These are phyloP conservation scores for Ammodytes marinus DNA, from an alignment of 2,113 vertebrate genomes.

Conservation along the genomic window DNA sequence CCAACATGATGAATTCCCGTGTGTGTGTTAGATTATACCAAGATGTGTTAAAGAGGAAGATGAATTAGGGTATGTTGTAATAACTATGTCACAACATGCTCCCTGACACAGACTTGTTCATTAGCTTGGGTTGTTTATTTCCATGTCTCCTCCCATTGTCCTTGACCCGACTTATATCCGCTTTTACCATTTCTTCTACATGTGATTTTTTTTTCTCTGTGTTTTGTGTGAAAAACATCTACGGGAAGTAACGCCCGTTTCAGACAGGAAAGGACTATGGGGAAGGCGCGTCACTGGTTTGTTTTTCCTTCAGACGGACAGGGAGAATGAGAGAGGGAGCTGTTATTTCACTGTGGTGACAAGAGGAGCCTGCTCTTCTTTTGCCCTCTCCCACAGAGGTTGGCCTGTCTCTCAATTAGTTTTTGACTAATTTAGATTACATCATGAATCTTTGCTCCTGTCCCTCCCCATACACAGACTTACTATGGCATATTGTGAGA, in stretches of 20 bases:
- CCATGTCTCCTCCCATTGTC: conserved; percentile 21
- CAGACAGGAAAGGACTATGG: conserved; percentile 52
- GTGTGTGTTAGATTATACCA: conserved; percentile 8
- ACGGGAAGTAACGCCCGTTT: conserved; percentile 52
- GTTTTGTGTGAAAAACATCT: conserved; percentile 36
- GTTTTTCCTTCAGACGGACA: conserved; percentile 59
- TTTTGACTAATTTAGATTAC: conserved; percentile 61
- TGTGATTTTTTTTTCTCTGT: not conserved
- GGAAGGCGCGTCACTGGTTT: conserved; percentile 56
- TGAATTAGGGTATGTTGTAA: conserved; percentile 45
- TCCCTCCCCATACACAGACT: not conserved
- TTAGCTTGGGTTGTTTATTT: conserved; percentile 22
- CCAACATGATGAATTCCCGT: not conserved
- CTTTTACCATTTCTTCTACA: not conserved
- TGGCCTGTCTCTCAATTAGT: conserved; percentile 35
- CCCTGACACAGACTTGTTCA: conserved; percentile 23
- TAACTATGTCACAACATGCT: conserved; percentile 48
- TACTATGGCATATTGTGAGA: conserved; percentile 25
- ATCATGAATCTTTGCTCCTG: conserved; percentile 40
- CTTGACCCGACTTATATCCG: conserved; percentile 12
- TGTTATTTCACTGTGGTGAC: conserved; percentile 57
- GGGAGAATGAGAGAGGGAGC: not conserved
- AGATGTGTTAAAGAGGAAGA: conserved; percentile 50
- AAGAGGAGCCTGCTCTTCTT: conserved; percentile 39
- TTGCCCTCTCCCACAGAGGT: conserved; percentile 33